Percentiles rank a stretch among this genome's conserved stretches.
Evolutionary conservation across 2,888 invertebrate genomes (phyloP).

Genomic region (Synanthedon vespiformis): DNA sequence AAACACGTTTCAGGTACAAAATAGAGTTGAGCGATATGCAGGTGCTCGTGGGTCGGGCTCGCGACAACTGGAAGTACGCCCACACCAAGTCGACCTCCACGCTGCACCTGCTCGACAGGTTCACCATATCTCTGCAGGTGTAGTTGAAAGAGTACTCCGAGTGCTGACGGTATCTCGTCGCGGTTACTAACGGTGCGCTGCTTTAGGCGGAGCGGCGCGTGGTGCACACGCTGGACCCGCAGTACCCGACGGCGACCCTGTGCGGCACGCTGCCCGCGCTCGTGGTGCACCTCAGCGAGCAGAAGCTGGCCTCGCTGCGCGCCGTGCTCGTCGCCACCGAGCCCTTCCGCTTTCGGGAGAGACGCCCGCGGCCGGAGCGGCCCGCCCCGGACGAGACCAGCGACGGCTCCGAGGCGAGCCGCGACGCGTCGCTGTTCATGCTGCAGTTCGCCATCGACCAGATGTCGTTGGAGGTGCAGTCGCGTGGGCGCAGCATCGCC

Average conservation of each 20-base stretch:
- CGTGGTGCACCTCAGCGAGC: constrained; percentile 90
- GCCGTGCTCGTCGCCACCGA: constrained; percentile 22
- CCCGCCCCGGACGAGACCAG: constrained; percentile 37
- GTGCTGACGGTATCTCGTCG: too few relatives aligned
- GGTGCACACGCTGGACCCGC: constrained; percentile 85
- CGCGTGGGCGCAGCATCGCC: constrained; percentile 88
- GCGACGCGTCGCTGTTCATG: constrained; percentile 75
- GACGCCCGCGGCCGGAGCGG: constrained; percentile 12
- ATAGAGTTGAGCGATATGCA: constrained; percentile 87
- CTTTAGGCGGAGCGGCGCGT: constrained; percentile 81
- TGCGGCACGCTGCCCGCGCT: constrained; percentile 89
- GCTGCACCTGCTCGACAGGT: constrained; percentile 86
- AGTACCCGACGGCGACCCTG: constrained; percentile 86
- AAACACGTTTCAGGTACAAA: constrained; percentile 69
- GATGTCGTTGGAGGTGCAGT: constrained; percentile 87
- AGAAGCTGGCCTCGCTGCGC: constrained; percentile 76
- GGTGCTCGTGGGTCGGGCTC: constrained; percentile 87
- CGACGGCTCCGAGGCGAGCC: constrained; percentile 50
- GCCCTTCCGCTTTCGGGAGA: constrained; percentile 2
- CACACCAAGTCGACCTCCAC: constrained; percentile 86
- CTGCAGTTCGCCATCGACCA: constrained; percentile 90
- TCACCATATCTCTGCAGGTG: constrained; percentile 75
- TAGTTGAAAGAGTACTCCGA: too few relatives aligned
- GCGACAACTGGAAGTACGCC: constrained; percentile 91
- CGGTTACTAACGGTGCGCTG: constrained; percentile 17